Percentiles rank a stretch among this genome's conserved stretches.
Conservation (phyloP, 2,888 invertebrate species). For the Rosalia funebris region DNA sequence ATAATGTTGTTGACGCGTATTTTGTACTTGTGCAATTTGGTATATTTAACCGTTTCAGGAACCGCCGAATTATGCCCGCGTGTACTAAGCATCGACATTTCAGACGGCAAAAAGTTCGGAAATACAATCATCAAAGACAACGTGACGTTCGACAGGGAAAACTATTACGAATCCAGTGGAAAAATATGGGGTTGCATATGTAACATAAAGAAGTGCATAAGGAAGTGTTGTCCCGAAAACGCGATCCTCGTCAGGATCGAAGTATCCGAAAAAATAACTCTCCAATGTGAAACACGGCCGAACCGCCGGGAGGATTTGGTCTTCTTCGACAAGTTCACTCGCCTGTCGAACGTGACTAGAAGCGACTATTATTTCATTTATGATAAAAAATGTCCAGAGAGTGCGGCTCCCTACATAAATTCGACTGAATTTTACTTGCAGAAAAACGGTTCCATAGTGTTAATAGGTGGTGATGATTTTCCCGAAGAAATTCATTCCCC, state of each 20-base stretch:
- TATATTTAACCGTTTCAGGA: not conserved
- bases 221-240: constrained; percentile 13
- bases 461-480: not conserved
- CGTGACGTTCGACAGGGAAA: not conserved
- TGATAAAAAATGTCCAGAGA: not conserved
- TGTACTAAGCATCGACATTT: constrained; percentile 1
- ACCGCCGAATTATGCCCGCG: not conserved
- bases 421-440: not conserved
- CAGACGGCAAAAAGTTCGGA: not conserved
- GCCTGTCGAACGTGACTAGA: not conserved
- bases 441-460: not conserved
- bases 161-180: not conserved
- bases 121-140: constrained; percentile 2
- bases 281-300: not conserved
- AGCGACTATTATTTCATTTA: not conserved
- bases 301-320: not conserved
- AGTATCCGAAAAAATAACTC: too few species aligned
- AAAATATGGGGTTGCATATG: constrained; percentile 7
- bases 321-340: not conserved
- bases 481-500: not conserved
- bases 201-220: constrained; percentile 13
- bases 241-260: not conserved
- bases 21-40: not conserved
- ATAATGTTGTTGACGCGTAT: not conserved
- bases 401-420: not conserved